Evolutionary conservation across 2,797 vertebrate species (phyloP).

Genomic region (Rhinatrema bivittatum): DNA sequence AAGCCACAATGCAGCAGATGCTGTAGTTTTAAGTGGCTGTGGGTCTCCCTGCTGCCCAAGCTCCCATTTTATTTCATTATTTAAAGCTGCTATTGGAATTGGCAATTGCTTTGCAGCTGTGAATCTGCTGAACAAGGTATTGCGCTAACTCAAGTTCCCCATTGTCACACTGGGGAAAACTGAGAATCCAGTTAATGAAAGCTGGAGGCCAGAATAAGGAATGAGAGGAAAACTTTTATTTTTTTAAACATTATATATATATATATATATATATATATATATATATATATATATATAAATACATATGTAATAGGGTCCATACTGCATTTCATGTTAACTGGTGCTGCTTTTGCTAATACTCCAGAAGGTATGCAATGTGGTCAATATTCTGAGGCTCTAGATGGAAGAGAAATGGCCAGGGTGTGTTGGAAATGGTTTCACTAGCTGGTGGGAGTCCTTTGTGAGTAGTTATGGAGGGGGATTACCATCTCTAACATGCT

Average conservation of each 20-base stretch:
- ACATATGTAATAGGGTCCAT: slow-evolving; percentile 37
- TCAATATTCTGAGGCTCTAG: slow-evolving; percentile 37
- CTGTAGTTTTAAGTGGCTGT: slow-evolving; percentile 30
- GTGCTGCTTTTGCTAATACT: slow-evolving; percentile 44
- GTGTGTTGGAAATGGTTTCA: too few relatives aligned
- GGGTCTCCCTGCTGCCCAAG: too few relatives aligned
- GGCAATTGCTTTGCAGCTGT: slow-evolving; percentile 39
- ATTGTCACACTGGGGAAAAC: slow-evolving; percentile 22
- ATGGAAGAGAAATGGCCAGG: too few relatives aligned
- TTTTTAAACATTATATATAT: slow-evolving; percentile 1
- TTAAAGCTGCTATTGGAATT: slow-evolving; percentile 41
- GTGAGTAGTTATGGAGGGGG: too few relatives aligned
- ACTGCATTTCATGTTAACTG: slow-evolving; percentile 47
- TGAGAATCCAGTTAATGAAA: slow-evolving; percentile 23
- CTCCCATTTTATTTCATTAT: slow-evolving; percentile 28
- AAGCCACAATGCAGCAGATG: slow-evolving; percentile 44
- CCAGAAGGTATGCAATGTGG: slow-evolving; percentile 35
- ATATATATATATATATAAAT: slow-evolving; percentile 11
- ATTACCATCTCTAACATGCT: too few relatives aligned
- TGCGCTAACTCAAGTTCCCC: slow-evolving; percentile 24
- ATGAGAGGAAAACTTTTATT: slow-evolving; percentile 33
- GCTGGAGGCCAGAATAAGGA: slow-evolving; percentile 22
- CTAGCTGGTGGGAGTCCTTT: too few relatives aligned
- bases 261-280: slow-evolving; percentile 27
- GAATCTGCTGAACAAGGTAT: slow-evolving; percentile 39